Evolutionary conservation across 2,888 invertebrate species (phyloP).

Genomic region (Escarpia spicata): DNA sequence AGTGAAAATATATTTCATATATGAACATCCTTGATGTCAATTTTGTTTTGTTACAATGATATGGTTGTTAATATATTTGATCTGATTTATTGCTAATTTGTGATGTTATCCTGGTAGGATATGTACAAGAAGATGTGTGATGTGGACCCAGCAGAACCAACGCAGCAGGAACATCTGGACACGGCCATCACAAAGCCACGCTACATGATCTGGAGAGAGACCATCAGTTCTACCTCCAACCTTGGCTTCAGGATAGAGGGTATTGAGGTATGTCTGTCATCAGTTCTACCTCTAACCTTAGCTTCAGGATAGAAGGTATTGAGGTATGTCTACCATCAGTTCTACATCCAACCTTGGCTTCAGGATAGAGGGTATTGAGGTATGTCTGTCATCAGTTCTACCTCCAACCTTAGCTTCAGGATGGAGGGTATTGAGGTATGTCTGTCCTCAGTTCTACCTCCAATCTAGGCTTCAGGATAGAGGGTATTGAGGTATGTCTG

Average conservation of each 20-base stretch:
- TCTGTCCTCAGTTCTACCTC: slow-evolving; percentile 53
- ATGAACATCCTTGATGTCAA: not conserved
- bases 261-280: slow-evolving; percentile 35
- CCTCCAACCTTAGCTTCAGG: not conserved
- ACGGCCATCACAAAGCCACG: slow-evolving; percentile 91
- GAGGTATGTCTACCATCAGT: not conserved
- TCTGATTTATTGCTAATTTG: not conserved
- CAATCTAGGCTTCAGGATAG: slow-evolving; percentile 62
- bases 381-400: not conserved
- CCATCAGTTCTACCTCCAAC: slow-evolving; percentile 59
- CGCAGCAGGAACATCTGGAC: slow-evolving; percentile 86
- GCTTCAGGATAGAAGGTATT: slow-evolving; percentile 61
- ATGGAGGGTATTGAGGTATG: not conserved
- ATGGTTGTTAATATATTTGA: slow-evolving; percentile 18
- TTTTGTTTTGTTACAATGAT: not conserved
- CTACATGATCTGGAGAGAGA: slow-evolving; percentile 65
- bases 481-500: slow-evolving; percentile 44
- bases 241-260: slow-evolving; percentile 64
- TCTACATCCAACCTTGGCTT: not conserved
- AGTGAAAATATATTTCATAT: not conserved
- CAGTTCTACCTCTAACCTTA: slow-evolving; percentile 59
- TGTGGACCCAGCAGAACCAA: slow-evolving; percentile 88
- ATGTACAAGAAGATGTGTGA: slow-evolving; percentile 99
- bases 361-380: not conserved
- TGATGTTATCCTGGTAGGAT: slow-evolving; percentile 72